Conservation (phyloP, 1,140 invertebrate genomes). For the Hycleus cichorii region DNA sequence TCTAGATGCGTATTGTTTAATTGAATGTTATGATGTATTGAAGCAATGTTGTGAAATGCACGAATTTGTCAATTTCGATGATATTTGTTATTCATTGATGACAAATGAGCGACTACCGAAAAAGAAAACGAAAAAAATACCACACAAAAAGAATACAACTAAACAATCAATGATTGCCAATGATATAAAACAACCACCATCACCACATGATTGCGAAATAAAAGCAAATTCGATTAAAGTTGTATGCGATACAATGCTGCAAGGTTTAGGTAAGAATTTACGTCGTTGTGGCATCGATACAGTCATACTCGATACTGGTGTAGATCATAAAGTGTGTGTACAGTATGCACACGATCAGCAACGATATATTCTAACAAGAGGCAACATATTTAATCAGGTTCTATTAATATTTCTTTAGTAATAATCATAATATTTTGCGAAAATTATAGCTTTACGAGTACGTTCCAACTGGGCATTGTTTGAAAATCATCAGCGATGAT, state of each 20-base stretch:
- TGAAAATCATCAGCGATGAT: conserved; percentile 42
- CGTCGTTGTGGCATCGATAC: conserved; percentile 61
- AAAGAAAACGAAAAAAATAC: conserved; percentile 40
- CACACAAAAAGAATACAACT: conserved; percentile 25
- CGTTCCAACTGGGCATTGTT: conserved; percentile 46
- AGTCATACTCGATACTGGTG: conserved; percentile 44
- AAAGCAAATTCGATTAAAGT: conserved; percentile 36
- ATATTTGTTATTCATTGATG: conserved; percentile 51
- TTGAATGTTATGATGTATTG: conserved; percentile 63
- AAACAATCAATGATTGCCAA: conserved; percentile 3
- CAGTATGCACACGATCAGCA: conserved; percentile 46
- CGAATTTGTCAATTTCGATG: conserved; percentile 51
- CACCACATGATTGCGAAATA: conserved; percentile 15
- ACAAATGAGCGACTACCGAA: conserved; percentile 42
- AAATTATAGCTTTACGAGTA: conserved; percentile 43
- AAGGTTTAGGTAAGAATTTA: conserved; percentile 51
- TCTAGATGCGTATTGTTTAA: conserved; percentile 69
- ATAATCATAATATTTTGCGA: background rate
- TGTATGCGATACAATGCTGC: conserved; percentile 52
- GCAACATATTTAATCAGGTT: conserved; percentile 22
- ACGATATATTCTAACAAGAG: conserved; percentile 52
- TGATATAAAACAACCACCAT: conserved; percentile 19
- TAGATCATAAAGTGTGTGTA: conserved; percentile 45
- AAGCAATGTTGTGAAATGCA: conserved; percentile 41
- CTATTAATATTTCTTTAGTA: background rate